A percentile compares a stretch with the other conserved stretches of the same genome.
These are phyloP conservation scores for Nomada ruficornis DNA, from an alignment of 2,888 invertebrate genomes.

Conservation along the genomic window DNA sequence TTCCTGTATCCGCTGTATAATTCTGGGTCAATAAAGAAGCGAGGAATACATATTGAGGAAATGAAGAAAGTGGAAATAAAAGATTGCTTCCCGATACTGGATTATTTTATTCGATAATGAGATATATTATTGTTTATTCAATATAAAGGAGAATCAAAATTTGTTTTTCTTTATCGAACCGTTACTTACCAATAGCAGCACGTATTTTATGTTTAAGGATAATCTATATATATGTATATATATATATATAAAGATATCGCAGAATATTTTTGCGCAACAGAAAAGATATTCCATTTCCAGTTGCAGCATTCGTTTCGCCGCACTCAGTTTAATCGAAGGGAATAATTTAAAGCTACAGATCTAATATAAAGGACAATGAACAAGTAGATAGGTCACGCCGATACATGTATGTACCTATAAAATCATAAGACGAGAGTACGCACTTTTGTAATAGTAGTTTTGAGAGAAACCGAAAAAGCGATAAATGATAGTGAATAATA, in stretches of 20 bases:
- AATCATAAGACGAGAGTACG: constrained; percentile 67
- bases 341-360: constrained; percentile 61
- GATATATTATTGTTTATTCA: no score
- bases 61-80: no score
- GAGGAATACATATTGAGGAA: no score
- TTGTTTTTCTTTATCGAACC: neutral
- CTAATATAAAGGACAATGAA: constrained; percentile 73
- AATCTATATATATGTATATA: no score
- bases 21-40: neutral
- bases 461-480: constrained; percentile 47
- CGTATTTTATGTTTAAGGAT: neutral
- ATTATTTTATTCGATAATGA: no score
- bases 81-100: no score
- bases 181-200: neutral
- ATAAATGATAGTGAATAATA: constrained; percentile 51
- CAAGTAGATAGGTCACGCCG: constrained; percentile 74
- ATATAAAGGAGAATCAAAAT: neutral
- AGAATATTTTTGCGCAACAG: neutral
- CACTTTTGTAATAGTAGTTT: constrained; percentile 79
- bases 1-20: neutral
- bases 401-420: constrained; percentile 71
- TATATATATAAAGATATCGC: no score
- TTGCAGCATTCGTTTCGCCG: constrained; percentile 21
- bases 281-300: neutral
- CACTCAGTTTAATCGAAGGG: constrained; percentile 33